A percentile compares a stretch with the other conserved stretches of the same genome.
Evolutionary conservation across 1,140 invertebrate species (phyloP).

Genomic region (Tyrophagus putrescentiae): DNA sequence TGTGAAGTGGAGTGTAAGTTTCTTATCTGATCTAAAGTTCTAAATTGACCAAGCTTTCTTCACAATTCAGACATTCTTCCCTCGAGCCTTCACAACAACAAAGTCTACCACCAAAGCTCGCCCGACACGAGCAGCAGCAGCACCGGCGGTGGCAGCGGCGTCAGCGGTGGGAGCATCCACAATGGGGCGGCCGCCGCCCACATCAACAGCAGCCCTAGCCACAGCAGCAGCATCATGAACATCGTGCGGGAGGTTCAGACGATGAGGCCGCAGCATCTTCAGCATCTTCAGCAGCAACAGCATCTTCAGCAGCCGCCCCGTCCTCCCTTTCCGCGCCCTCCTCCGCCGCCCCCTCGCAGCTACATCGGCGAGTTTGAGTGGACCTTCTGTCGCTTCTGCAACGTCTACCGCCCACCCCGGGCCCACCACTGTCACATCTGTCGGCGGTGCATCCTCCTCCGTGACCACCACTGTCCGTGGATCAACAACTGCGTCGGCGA

Average conservation of each 20-base stretch:
- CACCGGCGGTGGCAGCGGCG: too few relatives aligned
- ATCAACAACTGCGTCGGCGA: constrained; percentile 99
- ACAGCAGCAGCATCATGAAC: neutral
- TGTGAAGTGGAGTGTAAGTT: constrained; percentile 13
- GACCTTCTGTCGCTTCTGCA: constrained; percentile 15
- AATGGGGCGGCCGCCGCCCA: too few relatives aligned
- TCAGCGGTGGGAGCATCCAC: too few relatives aligned
- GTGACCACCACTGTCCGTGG: constrained; percentile 91
- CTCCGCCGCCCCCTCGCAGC: neutral
- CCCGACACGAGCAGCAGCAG: too few relatives aligned
- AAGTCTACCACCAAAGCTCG: neutral
- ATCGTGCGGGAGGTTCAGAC: neutral
- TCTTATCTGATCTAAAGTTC: neutral
- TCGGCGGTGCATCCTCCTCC: constrained; percentile 87
- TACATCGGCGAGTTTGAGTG: constrained; percentile 12
- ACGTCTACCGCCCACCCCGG: constrained; percentile 35
- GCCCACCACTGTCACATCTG: constrained; percentile 98
- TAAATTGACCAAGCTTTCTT: neutral
- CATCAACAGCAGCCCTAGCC: neutral
- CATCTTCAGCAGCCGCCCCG: neutral
- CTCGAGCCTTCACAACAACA: neutral
- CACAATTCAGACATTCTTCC: neutral
- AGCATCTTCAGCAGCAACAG: too few relatives aligned
- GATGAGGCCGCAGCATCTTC: too few relatives aligned
- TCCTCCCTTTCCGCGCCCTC: neutral